phyloP scores from a whole-genome alignment of 2,797 vertebrate genomes.

The Myiotriccus ornatus region DNA sequence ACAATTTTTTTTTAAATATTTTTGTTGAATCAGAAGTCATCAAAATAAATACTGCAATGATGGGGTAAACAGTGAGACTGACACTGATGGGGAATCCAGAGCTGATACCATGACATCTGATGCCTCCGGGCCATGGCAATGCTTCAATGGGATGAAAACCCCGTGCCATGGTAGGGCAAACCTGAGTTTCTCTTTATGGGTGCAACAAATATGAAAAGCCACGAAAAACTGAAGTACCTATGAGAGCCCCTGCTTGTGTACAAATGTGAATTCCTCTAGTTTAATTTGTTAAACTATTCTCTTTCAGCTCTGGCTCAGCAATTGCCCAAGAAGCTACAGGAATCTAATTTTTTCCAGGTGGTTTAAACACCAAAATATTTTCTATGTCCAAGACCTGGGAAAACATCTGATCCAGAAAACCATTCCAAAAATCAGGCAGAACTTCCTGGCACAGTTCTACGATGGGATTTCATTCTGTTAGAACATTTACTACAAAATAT shows the following conservation, averaged over 20 bases:
- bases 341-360: conserved; percentile 42
- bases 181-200: neutral
- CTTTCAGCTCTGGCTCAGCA: neutral
- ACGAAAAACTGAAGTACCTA: neutral
- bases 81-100: neutral
- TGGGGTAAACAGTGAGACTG: neutral
- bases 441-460: neutral
- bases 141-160: neutral
- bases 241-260: neutral
- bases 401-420: conserved; percentile 17
- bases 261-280: neutral
- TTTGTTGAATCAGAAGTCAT: neutral
- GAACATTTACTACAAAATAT: neutral
- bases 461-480: neutral
- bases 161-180: neutral
- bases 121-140: neutral
- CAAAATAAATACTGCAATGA: neutral
- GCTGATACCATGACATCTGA: fast-evolving
- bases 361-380: neutral
- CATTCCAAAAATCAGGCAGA: conserved; percentile 21
- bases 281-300: neutral
- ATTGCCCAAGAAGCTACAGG: neutral
- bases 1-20: neutral
- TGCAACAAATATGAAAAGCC: neutral
- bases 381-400: neutral